Percentiles rank a stretch among this genome's conserved stretches.
phyloP scores from a whole-genome alignment of 2,888 invertebrate species.

The Graphium colonna region DNA sequence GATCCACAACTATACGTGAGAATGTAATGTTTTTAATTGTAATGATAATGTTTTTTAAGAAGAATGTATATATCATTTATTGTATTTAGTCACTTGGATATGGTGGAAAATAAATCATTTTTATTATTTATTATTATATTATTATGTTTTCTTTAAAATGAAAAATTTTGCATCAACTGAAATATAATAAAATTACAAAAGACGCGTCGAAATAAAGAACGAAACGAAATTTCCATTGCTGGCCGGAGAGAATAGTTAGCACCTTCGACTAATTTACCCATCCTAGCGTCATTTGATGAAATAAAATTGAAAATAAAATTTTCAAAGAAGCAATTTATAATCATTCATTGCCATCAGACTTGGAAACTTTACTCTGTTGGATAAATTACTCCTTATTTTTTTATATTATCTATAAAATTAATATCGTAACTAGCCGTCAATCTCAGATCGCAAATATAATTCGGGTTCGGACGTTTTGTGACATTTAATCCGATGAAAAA shows the following conservation, averaged over 20 bases:
- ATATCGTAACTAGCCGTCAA: slow-evolving; percentile 53
- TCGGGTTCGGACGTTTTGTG: slow-evolving; percentile 34
- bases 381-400: slow-evolving; percentile 45
- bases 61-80: too few relatives aligned
- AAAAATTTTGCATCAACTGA: too few relatives aligned
- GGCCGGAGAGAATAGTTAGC: slow-evolving; percentile 23
- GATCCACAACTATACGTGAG: too few relatives aligned
- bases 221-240: slow-evolving; percentile 19
- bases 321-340: slow-evolving; percentile 68
- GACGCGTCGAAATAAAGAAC: too few relatives aligned
- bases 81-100: too few relatives aligned
- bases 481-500: too few relatives aligned
- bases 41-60: too few relatives aligned
- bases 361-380: slow-evolving; percentile 69
- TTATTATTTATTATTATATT: too few relatives aligned
- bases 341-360: slow-evolving; percentile 68
- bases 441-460: slow-evolving; percentile 62
- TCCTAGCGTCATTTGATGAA: slow-evolving; percentile 35
- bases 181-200: too few relatives aligned
- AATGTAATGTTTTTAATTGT: too few relatives aligned
- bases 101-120: too few relatives aligned
- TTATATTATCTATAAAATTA: slow-evolving; percentile 65
- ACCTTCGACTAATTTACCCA: slow-evolving; percentile 19
- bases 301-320: slow-evolving; percentile 48
- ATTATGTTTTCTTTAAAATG: too few relatives aligned